Evolutionary conservation across 2,888 invertebrate genomes (phyloP), one percentile per base, ranked within the genome.

Genomic region (Phalangium opilio): DNA sequence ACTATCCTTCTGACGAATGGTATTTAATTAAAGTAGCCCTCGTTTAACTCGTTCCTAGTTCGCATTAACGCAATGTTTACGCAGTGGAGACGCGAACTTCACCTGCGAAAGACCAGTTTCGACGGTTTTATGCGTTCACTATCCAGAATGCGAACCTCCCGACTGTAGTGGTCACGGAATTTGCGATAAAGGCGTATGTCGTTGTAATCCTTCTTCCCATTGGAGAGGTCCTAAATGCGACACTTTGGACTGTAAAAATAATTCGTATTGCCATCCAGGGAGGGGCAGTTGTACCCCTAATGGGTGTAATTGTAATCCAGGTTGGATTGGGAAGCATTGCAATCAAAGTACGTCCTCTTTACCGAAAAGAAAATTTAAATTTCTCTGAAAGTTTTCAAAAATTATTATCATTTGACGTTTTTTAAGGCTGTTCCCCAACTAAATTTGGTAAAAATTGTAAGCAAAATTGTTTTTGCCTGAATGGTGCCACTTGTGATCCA

Each of bases 1-100:
- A 61, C 54, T 62, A 61, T 43, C 66, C 67, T 3, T 61, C 63
- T 39, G 66, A 67, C 55, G 36, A 38, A 33, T 66, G 65, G 67
- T 67, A 51, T 40, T 14, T 42, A 54, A 52, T 49, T n/a, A n/a
- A n/a, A n/a, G n/a, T n/a, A n/a, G n/a, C n/a, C n/a, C n/a, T n/a
- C n/a, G n/a, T n/a, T n/a, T n/a, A n/a, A n/a, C n/a, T n/a, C n/a
- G n/a, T n/a, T n/a, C n/a, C n/a, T n/a, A n/a, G n/a, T n/a, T n/a
- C n/a, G n/a, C n/a, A n/a, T n/a, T n/a, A n/a, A n/a, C n/a, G 27
- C 8, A 27, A 27, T 27, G 8, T 27, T n/a, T n/a, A n/a, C n/a
- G n/a, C 27, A 27, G 27, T 27, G 27, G 27, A 7, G 57, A 61
- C 49, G 52, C 51, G 3, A 44, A 42, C n/a, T 63, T 61, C 50